A percentile compares a stretch with the other conserved stretches of the same genome.
Evolutionary conservation across 2,797 vertebrate species (phyloP).

Genomic region (Sebastes diploproa): DNA sequence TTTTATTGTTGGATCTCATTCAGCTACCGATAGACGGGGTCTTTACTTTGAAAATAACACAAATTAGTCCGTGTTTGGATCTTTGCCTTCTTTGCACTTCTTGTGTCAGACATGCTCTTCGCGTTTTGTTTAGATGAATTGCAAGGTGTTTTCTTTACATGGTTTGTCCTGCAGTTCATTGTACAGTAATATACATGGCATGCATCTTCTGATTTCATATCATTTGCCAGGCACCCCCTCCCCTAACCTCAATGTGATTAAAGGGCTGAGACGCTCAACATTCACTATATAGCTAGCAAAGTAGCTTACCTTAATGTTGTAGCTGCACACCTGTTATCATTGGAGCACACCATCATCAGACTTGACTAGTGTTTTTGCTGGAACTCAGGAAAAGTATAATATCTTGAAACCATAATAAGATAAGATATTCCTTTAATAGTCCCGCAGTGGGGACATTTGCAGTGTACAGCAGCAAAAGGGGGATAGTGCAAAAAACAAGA

Average conservation of each 20-base stretch:
- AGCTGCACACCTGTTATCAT: background rate
- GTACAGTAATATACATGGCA: constrained; percentile 65
- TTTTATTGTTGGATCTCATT: constrained; percentile 1
- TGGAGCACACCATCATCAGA: background rate
- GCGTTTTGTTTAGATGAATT: background rate
- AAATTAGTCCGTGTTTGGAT: background rate
- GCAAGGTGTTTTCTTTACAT: background rate
- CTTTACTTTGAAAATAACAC: background rate
- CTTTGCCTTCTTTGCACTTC: background rate
- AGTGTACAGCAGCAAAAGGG: no score
- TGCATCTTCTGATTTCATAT: constrained; percentile 73
- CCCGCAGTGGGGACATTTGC: no score
- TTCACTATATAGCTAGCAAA: constrained; percentile 16
- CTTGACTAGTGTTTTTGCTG: background rate
- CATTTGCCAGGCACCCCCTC: constrained; percentile 79
- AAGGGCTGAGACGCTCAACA: constrained; percentile 58
- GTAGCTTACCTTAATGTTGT: background rate
- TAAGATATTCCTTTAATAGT: no score
- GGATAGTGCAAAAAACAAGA: no score
- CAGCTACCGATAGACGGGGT: background rate
- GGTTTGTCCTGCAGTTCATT: constrained; percentile 54
- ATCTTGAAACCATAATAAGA: background rate
- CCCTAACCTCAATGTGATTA: constrained; percentile 76
- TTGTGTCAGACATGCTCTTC: background rate
- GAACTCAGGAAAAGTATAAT: background rate